phyloP scores from a whole-genome alignment of 2,888 invertebrate species.

The Pammene aurita region DNA sequence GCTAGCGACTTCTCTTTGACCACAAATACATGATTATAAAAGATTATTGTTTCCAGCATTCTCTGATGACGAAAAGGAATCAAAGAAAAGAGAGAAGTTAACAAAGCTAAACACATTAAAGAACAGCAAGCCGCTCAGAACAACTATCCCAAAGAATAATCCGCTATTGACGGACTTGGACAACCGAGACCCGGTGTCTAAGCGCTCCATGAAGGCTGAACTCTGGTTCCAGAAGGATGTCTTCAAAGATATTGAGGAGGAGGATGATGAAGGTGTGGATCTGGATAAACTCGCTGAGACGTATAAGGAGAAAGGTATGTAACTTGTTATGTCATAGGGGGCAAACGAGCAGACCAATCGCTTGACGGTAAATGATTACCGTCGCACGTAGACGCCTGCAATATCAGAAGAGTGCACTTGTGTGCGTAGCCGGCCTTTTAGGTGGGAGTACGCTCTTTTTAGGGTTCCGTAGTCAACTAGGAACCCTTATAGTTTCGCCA shows the following conservation, averaged over 20 bases:
- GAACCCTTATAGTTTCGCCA: too few species aligned
- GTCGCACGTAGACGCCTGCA: too few species aligned
- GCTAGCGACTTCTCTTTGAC: too few species aligned
- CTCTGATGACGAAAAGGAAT: constrained; percentile 85
- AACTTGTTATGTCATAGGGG: too few species aligned
- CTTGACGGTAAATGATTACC: too few species aligned
- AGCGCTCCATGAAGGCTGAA: constrained; percentile 90
- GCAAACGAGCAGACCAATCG: too few species aligned
- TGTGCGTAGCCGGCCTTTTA: too few species aligned
- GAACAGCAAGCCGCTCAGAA: constrained; percentile 64
- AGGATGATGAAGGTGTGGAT: constrained; percentile 94
- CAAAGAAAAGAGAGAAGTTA: constrained; percentile 67
- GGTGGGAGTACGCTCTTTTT: too few species aligned
- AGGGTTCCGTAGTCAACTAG: too few species aligned
- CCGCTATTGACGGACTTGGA: constrained; percentile 93
- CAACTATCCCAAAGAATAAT: constrained; percentile 76
- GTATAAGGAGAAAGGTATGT: constrained; percentile 87
- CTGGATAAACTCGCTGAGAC: constrained; percentile 90
- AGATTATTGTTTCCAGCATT: constrained; percentile 76
- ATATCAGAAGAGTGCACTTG: too few species aligned
- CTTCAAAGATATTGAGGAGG: constrained; percentile 90
- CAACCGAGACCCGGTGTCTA: constrained; percentile 88
- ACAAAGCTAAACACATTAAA: constrained; percentile 71
- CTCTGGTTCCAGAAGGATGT: constrained; percentile 94
- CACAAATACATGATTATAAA: not conserved